Evolutionary conservation across 2,113 vertebrate genomes (phyloP), one percentile per base, ranked within the genome.

Genomic region (Chaetura pelagica): DNA sequence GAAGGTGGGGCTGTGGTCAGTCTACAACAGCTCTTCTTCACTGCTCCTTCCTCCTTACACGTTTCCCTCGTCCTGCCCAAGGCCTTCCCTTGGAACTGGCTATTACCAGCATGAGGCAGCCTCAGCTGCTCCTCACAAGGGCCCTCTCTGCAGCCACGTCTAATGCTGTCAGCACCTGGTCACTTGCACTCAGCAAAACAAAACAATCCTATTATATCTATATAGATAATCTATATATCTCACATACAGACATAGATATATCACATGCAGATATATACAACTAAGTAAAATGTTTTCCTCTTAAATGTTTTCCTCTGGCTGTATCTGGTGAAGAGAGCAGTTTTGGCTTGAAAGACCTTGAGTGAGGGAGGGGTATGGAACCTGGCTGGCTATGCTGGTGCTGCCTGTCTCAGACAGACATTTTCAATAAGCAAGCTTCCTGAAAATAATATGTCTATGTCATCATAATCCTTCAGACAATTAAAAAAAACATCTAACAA

Each of bases 391-490:
- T 63, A 26, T 21, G 24, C 24, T 24, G 21, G 18, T 27, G 55
- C 26, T 3, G 4, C 2, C 2, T 35, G 21, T 10, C 38, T 49
- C 0, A 0, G 16, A 72, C 57, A 30, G 9, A 21, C 2, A 52
- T 29, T 94, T 40, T 20, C 6, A 66, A 20, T 23, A 80, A 34
- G 6, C 4, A 52, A 12, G 8, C 34, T 2, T 64, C 29, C 44
- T 49, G 46, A 91, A 78, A 79, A 68, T 34, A 55, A 20, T 29
- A 58, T 10, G 3, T 4, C 2, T 40, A 38, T 3, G 1, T 2
- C 13, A 44, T 51, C n/a, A n/a, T n/a, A 85, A 57, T 22, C 4
- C 7, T 58, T 61, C 22, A 66, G 29, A 77, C 32, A 78, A 61
- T 6, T 34, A 27, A 57, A 55, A 51, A 63, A 23, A n/a, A n/a